These are phyloP conservation scores for Theonella swinhoei DNA, from an alignment of 37 sponge, comb jelly and placozoan genomes.

Conservation along the genomic window DNA sequence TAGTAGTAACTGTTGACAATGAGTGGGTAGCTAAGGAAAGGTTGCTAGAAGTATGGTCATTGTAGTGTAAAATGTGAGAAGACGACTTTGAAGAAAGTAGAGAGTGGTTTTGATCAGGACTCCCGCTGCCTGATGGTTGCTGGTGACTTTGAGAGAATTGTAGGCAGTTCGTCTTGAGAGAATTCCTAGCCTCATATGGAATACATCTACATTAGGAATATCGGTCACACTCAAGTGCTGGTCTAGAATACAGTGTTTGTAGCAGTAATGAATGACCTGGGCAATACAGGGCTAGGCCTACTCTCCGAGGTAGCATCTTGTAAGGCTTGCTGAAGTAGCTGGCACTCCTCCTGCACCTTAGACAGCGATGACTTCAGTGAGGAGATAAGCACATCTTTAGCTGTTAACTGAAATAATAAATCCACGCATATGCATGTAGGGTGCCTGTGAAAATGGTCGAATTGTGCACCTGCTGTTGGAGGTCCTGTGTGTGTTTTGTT, in stretches of 20 bases:
- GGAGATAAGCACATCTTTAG: background rate
- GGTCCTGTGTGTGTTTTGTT: background rate
- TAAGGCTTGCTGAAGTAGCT: background rate
- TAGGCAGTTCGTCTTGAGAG: conserved; percentile 18
- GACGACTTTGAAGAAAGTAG: too few species aligned
- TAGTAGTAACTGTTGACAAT: background rate
- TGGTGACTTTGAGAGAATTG: background rate
- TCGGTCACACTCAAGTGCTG: background rate
- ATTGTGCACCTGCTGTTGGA: conserved; percentile 36
- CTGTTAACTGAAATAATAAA: conserved; percentile 3
- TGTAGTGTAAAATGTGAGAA: too few species aligned
- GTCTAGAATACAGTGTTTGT: background rate
- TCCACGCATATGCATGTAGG: background rate
- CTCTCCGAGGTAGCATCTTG: background rate
- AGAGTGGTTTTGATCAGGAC: background rate
- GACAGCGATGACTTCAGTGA: background rate
- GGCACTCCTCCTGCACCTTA: background rate
- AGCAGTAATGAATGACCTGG: background rate
- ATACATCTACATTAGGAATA: background rate
- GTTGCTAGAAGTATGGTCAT: too few species aligned
- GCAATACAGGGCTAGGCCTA: background rate
- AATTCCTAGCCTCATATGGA: conserved; percentile 23
- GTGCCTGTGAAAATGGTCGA: too few species aligned
- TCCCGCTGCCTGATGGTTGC: background rate
- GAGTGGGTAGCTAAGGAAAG: background rate